Evolutionary conservation across 1,140 invertebrate genomes (phyloP).

Genomic region (Drosophila rhopaloa): DNA sequence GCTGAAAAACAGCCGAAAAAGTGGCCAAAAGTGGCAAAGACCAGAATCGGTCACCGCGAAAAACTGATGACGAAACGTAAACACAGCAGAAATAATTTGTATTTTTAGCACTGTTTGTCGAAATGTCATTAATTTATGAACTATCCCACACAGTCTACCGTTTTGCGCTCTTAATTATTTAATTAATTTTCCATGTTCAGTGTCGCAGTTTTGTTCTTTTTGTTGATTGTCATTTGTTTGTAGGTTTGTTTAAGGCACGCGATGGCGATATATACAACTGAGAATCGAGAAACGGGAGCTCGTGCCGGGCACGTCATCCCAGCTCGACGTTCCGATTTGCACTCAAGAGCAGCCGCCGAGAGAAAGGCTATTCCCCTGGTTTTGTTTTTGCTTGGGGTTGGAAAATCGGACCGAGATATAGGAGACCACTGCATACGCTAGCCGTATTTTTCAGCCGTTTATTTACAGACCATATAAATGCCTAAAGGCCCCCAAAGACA

Average conservation of each 20-base stretch:
- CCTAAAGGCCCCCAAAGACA: neutral
- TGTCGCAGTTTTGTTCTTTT: conserved; percentile 25
- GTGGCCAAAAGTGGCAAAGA: conserved; percentile 40
- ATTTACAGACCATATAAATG: neutral
- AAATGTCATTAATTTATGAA: conserved; percentile 68
- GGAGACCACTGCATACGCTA: conserved; percentile 24
- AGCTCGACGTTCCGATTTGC: conserved; percentile 72
- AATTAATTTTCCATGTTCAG: conserved; percentile 62
- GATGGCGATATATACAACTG: conserved; percentile 34
- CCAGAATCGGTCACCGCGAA: conserved; percentile 26
- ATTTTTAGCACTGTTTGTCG: conserved; percentile 61
- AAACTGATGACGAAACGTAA: conserved; percentile 70
- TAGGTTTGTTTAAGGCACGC: conserved; percentile 52
- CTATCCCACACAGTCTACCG: conserved; percentile 20
- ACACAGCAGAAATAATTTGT: conserved; percentile 28
- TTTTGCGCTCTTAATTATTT: conserved; percentile 66
- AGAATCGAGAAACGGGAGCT: conserved; percentile 25
- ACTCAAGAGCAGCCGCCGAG: conserved; percentile 48
- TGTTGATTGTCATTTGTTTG: conserved; percentile 32
- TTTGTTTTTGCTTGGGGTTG: conserved; percentile 18
- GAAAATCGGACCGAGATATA: conserved; percentile 16
- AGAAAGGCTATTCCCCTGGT: conserved; percentile 19
- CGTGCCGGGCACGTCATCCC: conserved; percentile 65
- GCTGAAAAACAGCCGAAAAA: conserved; percentile 12
- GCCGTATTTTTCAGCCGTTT: neutral